These are phyloP conservation scores for Thymelicus lineola DNA, from an alignment of 2,888 invertebrate genomes.

Conservation along the genomic window DNA sequence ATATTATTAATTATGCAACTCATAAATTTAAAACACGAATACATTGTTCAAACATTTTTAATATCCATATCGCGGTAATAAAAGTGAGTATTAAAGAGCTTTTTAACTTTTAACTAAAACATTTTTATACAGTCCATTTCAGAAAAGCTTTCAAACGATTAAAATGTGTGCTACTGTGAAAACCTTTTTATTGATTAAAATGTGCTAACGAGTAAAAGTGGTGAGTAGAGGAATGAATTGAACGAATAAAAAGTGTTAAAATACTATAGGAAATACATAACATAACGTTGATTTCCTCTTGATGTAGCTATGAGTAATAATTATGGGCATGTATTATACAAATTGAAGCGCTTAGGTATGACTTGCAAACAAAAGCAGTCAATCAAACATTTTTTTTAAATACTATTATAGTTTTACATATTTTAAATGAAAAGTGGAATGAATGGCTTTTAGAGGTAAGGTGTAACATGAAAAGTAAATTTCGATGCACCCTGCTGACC, in stretches of 20 bases:
- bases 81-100: constrained; percentile 19
- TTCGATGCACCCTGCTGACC: too few species aligned
- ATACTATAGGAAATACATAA: constrained; percentile 10
- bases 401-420: too few species aligned
- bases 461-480: too few species aligned
- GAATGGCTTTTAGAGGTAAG: too few species aligned
- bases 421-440: too few species aligned
- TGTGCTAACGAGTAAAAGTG: constrained; percentile 31
- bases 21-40: neutral
- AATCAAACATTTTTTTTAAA: too few species aligned
- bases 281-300: neutral
- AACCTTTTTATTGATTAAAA: constrained; percentile 37
- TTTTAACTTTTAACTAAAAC: constrained; percentile 23
- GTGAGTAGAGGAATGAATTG: constrained; percentile 23
- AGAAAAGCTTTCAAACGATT: constrained; percentile 37
- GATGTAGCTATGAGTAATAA: too few species aligned
- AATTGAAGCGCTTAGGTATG: too few species aligned
- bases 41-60: constrained; percentile 10
- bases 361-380: too few species aligned
- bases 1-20: too few species aligned
- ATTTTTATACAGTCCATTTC: constrained; percentile 32
- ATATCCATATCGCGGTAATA: constrained; percentile 4
- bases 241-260: constrained; percentile 24
- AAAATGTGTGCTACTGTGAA: constrained; percentile 32
- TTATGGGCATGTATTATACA: neutral